Percentiles rank a stretch among this genome's conserved stretches.
Conservation (phyloP, 2,888 invertebrate genomes). For the Onthophagus sagittarius region DNA sequence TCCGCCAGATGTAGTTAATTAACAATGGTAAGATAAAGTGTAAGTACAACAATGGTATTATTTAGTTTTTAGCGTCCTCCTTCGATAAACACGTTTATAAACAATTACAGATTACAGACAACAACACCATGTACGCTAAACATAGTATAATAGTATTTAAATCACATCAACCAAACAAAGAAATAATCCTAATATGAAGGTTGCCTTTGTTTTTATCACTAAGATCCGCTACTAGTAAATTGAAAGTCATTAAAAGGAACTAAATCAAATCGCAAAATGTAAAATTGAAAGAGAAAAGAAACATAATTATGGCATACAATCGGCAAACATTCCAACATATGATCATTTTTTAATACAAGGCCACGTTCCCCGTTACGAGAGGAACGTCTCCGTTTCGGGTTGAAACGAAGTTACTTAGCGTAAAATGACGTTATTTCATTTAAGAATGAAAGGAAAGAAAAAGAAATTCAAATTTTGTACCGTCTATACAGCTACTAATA, state of each 20-base stretch:
- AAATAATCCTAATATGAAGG: background rate
- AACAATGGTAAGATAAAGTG: background rate
- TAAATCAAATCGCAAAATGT: background rate
- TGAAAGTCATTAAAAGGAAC: background rate
- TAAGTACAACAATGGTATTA: conserved; percentile 1
- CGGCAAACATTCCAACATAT: background rate
- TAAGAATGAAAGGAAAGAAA: background rate
- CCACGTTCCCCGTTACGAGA: too few relatives aligned
- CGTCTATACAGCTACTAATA: background rate
- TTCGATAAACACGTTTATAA: background rate
- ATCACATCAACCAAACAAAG: background rate
- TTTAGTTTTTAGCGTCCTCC: background rate
- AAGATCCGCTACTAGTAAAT: background rate
- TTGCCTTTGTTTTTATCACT: background rate
- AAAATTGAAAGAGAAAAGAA: background rate
- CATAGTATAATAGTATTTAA: background rate
- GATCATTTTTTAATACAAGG: background rate
- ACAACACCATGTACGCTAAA: background rate
- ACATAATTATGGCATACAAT: background rate
- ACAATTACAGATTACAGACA: background rate
- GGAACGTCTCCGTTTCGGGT: background rate
- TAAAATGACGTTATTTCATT: too few relatives aligned
- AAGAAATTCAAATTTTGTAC: background rate
- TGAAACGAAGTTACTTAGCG: too few relatives aligned
- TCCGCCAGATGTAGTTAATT: background rate